These are phyloP conservation scores for Patella depressa DNA, from an alignment of 2,888 invertebrate species.

Conservation along the genomic window DNA sequence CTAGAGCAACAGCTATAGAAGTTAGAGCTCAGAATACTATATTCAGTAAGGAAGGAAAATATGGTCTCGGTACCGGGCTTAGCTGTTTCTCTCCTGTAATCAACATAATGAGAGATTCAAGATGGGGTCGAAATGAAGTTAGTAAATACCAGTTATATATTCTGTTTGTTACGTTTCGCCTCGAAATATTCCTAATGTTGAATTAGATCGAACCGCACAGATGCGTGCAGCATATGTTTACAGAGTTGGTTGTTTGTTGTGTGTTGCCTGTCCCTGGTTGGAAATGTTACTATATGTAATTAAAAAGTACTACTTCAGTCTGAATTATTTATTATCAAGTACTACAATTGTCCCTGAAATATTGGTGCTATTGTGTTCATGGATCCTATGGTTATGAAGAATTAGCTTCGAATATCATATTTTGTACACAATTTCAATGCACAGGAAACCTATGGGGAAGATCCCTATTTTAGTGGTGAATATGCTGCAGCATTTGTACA, in stretches of 20 bases:
- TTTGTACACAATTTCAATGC: not conserved
- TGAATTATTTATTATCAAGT: too few species aligned
- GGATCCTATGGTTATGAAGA: too few species aligned
- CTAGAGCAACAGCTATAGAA: constrained; percentile 25
- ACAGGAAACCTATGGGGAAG: constrained; percentile 66
- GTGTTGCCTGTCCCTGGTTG: too few species aligned
- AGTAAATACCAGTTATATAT: constrained; percentile 66
- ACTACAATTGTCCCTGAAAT: too few species aligned
- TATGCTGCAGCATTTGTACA: constrained; percentile 48
- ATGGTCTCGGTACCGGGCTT: constrained; percentile 44
- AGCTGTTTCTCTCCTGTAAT: constrained; percentile 59
- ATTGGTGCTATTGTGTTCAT: too few species aligned
- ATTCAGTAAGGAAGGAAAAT: constrained; percentile 29
- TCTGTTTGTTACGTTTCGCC: constrained; percentile 57
- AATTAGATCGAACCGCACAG: too few species aligned
- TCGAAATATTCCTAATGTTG: too few species aligned
- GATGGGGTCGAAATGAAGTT: constrained; percentile 63
- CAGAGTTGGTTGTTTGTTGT: too few species aligned
- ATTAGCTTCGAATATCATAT: too few species aligned
- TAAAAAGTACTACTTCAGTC: too few species aligned
- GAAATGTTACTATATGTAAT: too few species aligned
- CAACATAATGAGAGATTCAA: constrained; percentile 59
- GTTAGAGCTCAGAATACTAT: constrained; percentile 27
- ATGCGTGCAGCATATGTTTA: too few species aligned
- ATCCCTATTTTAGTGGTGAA: constrained; percentile 54